phyloP scores from a whole-genome alignment of 1,140 invertebrate genomes.

The Tyrophagus putrescentiae region DNA sequence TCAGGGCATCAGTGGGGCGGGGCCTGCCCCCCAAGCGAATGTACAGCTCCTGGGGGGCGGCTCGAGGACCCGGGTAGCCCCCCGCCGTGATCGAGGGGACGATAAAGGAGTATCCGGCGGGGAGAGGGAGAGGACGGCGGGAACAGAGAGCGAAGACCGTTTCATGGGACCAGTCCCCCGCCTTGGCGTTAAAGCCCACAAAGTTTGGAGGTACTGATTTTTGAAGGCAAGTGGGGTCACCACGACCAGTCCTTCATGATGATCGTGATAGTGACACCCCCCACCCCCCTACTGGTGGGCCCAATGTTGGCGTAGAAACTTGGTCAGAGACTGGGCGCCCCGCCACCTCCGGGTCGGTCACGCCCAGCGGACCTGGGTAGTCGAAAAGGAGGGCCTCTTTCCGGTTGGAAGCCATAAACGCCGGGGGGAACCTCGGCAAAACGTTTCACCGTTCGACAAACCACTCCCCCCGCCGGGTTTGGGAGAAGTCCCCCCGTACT shows the following conservation, averaged over 20 bases:
- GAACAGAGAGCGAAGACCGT: constrained; percentile 59
- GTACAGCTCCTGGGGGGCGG: constrained; percentile 60
- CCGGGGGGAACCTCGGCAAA: constrained; percentile 46
- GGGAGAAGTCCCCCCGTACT: constrained; percentile 60
- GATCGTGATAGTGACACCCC: too few species aligned
- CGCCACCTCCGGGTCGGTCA: constrained; percentile 29
- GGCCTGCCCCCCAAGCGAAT: constrained; percentile 75
- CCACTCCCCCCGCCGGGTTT: constrained; percentile 57
- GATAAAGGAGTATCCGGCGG: constrained; percentile 63
- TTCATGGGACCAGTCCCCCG: constrained; percentile 58
- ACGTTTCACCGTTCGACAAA: constrained; percentile 46
- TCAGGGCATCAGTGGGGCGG: constrained; percentile 70
- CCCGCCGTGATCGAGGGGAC: constrained; percentile 85
- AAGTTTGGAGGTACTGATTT: constrained; percentile 62
- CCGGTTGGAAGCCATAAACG: constrained; percentile 77
- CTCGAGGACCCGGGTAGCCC: constrained; percentile 46
- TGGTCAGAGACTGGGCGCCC: constrained; percentile 46
- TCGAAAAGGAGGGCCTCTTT: constrained; percentile 64
- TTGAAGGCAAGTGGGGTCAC: constrained; percentile 49
- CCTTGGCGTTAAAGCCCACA: constrained; percentile 71
- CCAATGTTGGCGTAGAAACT: constrained; percentile 47
- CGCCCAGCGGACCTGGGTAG: constrained; percentile 32
- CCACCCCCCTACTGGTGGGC: constrained; percentile 39
- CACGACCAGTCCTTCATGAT: constrained; percentile 50
- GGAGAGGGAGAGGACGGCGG: constrained; percentile 48